Evolutionary conservation across 2,113 vertebrate species (phyloP).

Genomic region (Xiphophorus maculatus): DNA sequence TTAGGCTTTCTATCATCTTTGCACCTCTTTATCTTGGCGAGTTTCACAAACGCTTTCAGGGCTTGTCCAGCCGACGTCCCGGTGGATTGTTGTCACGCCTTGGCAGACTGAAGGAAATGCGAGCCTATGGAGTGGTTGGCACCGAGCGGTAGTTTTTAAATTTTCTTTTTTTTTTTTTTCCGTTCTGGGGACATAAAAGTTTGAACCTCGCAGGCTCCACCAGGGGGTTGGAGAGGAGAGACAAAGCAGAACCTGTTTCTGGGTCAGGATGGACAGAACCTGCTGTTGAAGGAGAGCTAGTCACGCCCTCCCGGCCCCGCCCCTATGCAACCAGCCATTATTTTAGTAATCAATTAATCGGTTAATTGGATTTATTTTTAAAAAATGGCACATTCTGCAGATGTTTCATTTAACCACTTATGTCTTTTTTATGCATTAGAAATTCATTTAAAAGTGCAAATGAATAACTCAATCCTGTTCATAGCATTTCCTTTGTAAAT

Average conservation of each 20-base stretch:
- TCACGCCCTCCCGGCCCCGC: neutral
- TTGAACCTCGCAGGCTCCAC: conserved; percentile 60
- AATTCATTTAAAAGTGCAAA: no score
- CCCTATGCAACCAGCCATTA: no score
- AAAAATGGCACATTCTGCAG: no score
- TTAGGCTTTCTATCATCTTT: neutral
- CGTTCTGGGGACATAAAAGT: conserved; percentile 65
- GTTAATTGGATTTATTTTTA: no score
- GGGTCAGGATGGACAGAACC: conserved; percentile 76
- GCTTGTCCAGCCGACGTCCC: neutral
- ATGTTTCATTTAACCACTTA: no score
- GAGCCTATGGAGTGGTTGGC: conserved; percentile 15
- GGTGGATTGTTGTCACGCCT: neutral
- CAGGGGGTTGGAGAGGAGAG: conserved; percentile 34
- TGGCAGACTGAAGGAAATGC: neutral
- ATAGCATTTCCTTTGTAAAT: no score
- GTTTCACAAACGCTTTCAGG: neutral
- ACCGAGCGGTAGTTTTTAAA: conserved; percentile 32
- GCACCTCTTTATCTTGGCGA: neutral
- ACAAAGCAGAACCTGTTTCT: conserved; percentile 83
- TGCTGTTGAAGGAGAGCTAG: conserved; percentile 76
- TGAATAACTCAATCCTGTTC: no score
- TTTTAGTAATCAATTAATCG: no score
- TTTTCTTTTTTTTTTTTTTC: conserved; percentile 39
- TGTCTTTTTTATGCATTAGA: no score